Base-by-base conservation (phyloP, 2,797 vertebrate species). In the Thunnus albacares region DNA sequence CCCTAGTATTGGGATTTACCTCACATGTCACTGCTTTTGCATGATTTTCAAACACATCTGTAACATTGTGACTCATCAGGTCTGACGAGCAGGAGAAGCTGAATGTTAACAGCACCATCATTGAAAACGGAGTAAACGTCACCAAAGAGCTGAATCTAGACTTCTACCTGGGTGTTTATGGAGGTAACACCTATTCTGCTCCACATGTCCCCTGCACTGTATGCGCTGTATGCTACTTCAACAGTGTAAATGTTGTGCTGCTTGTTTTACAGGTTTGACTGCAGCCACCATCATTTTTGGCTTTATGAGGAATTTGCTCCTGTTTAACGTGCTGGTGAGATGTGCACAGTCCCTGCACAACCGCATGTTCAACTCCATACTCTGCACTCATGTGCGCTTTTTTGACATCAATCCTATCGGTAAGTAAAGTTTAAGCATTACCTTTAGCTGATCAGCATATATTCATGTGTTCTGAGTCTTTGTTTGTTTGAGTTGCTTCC, bases 261-360 rank as follows among this genome's bases (percentile, higher is more conserved):
- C 8, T 33, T 69, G 5, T 61, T 30, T 38, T 30, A 10, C 92
- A 99, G 98, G 97, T 90, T 88, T 98, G 82, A 99, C 97, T 0
- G 82, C 69, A 33, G 91, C 93, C 77, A 96, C 96, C 0, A 82
- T 98, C 64, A 0, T 97, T 0, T 98, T 98, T 55, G 97, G 96
- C 69, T 94, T 98, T 55, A 35, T 90, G 10, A 94, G 98, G 82
- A 95, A 94, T 69, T 75, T 99, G 12, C 3, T 96, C 12, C 70
- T 97, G 17, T 98, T 99, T 90, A 87, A 95, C 0, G 86, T 97
- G 75, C 93, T 99, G 45, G 97, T 99, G 77, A 96, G 76, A 71
- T 91, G 95, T 38, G 87, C 97, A 2, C 96, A 97, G 89, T 85
- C 69, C 8, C 95, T 99, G 70, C 98, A 99, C 90, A 84, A 92